Evolutionary conservation across 2,888 invertebrate species (phyloP).

Genomic region (Ditula angustiorana): DNA sequence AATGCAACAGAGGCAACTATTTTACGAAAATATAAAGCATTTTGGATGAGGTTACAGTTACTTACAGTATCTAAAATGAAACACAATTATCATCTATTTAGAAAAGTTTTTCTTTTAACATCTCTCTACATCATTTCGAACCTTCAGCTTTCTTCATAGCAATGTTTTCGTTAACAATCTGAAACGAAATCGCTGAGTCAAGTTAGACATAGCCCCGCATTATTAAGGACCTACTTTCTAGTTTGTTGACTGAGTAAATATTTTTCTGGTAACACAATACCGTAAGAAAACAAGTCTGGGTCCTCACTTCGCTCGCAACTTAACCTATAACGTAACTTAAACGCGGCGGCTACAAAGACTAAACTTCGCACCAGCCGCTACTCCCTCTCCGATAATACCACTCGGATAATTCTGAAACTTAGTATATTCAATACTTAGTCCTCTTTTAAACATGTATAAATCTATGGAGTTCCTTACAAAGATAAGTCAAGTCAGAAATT

Average conservation of each 20-base stretch:
- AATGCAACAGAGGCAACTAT: too few relatives aligned
- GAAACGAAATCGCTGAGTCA: background rate
- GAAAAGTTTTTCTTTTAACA: background rate
- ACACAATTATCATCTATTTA: too few relatives aligned
- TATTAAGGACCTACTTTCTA: background rate
- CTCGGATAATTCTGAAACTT: constrained; percentile 52
- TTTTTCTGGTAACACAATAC: constrained; percentile 14
- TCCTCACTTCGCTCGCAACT: constrained; percentile 15
- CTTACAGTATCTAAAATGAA: too few relatives aligned
- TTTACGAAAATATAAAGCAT: too few relatives aligned
- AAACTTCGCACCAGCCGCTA: constrained; percentile 63
- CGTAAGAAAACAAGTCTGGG: constrained; percentile 1
- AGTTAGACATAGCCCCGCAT: background rate
- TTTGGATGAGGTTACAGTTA: too few relatives aligned
- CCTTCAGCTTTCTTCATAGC: constrained; percentile 10
- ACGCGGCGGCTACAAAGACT: constrained; percentile 58
- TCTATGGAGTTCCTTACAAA: background rate
- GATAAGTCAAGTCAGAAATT: constrained; percentile 2
- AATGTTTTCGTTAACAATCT: background rate
- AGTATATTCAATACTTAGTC: constrained; percentile 43
- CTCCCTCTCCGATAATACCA: constrained; percentile 67
- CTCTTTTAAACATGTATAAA: constrained; percentile 39
- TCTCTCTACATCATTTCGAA: background rate
- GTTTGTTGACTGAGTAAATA: background rate
- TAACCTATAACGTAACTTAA: constrained; percentile 18